phyloP scores from a whole-genome alignment of 2,888 invertebrate species.

The Ecliptopera silaceata region DNA sequence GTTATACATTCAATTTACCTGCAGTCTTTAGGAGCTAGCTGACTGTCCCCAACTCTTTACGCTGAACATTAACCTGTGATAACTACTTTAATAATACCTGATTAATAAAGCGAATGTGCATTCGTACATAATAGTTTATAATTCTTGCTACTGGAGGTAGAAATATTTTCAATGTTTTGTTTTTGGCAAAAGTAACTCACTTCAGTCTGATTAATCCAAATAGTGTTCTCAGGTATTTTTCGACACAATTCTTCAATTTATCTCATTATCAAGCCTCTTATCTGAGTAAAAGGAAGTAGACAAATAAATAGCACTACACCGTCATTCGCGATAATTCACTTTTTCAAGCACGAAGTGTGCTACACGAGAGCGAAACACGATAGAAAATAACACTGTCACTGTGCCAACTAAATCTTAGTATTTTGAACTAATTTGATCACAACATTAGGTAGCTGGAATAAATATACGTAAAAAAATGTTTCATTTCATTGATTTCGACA shows the following conservation, averaged over 20 bases:
- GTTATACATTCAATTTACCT: background rate
- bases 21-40: background rate
- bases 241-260: constrained; percentile 56
- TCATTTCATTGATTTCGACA: constrained; percentile 36
- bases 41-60: background rate
- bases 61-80: too few relatives aligned
- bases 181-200: constrained; percentile 29
- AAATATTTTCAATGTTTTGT: background rate
- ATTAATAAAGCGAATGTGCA: background rate
- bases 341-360: constrained; percentile 10
- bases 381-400: constrained; percentile 8
- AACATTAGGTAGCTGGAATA: background rate
- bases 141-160: background rate
- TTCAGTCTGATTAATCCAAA: constrained; percentile 38
- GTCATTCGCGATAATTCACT: constrained; percentile 36
- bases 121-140: background rate
- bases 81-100: too few relatives aligned
- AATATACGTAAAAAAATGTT: constrained; percentile 6
- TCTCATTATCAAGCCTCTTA: constrained; percentile 72
- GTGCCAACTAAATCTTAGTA: constrained; percentile 19
- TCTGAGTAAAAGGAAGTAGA: constrained; percentile 71
- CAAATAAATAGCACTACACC: constrained; percentile 57
- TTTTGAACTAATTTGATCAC: constrained; percentile 8
- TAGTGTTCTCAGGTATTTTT: constrained; percentile 15
- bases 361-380: constrained; percentile 2